Base-by-base conservation (phyloP, 2,113 vertebrate species). In the Loxodonta africana region DNA sequence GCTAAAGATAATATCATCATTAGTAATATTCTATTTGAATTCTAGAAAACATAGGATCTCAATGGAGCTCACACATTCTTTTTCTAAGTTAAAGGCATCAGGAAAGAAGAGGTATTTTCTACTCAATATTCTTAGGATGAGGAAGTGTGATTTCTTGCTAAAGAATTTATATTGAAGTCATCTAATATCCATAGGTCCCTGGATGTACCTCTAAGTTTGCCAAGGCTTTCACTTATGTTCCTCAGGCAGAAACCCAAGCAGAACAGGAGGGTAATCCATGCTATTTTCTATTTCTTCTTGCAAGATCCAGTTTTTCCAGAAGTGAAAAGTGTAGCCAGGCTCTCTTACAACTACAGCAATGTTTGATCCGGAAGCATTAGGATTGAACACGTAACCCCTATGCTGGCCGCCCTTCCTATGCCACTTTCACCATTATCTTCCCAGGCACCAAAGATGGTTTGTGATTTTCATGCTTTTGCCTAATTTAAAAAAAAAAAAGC, bases 71-170 rank as follows among this genome's bases (percentile, higher is more conserved):
- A 78, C 46, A 14, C 46, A 41, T 8, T 87, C 62, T 46, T 65
- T 93, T 84, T 69, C 90, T 71, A 92, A 63, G 26, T n/a, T 76
- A 86, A 95, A 46, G 17, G 11, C 28, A 41, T 84, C 62, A 30
- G 14, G 25, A 83, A 5, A 41, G 41, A 90, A 89, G 46, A 78
- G 26, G 26, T 33, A 90, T 33, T 90, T 93, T 73, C 91, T 62
- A 37, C 23, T 74, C 26, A 69, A 46, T 60, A 57, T 46, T 95
- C 94, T 92, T 69, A 82, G 85, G 83, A 92, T 26, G 44, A 80
- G 15, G 63, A 95, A 83, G 17, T 65, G 44, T 57, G 63, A 63
- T n/a, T 96, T 94, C 87, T 95, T 77, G 65, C 71, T 81, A 15
- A 94, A 78, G 83, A 88, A 85, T 46, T 51, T 78, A 44, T 20